Percentiles rank a stretch among this genome's conserved stretches.
These are phyloP conservation scores for Streptopelia turtur DNA, from an alignment of 2,797 vertebrate genomes.

Conservation along the genomic window DNA sequence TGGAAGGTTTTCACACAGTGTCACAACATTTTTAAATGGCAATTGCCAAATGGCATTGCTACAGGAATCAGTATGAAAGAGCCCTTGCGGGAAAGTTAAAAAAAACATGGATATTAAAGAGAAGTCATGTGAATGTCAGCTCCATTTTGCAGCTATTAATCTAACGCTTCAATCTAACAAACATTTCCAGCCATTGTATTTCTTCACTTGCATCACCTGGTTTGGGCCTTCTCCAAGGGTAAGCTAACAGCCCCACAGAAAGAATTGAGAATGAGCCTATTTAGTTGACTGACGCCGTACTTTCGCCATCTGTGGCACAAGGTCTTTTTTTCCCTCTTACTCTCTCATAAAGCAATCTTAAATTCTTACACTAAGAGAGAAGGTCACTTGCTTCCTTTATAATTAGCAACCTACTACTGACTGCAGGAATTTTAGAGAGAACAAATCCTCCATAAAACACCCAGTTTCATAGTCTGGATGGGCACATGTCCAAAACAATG, in stretches of 20 bases:
- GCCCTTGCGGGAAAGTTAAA: not conserved
- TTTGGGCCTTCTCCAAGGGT: not conserved
- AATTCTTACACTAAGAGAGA: not conserved
- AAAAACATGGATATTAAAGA: not conserved
- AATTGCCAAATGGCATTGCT: not conserved
- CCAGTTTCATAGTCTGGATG: not conserved
- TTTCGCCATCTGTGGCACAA: not conserved
- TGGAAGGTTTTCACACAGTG: constrained; percentile 12
- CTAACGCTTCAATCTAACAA: not conserved
- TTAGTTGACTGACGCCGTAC: not conserved
- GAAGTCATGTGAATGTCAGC: not conserved
- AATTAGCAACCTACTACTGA: constrained; percentile 11
- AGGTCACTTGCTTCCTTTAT: not conserved
- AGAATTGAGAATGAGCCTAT: not conserved
- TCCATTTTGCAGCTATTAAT: not conserved
- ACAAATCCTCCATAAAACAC: not conserved
- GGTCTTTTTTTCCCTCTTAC: not conserved
- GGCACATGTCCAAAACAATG: not conserved
- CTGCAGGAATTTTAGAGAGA: constrained; percentile 6
- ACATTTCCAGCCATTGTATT: not conserved
- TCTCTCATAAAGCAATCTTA: not conserved
- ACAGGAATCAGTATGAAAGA: not conserved
- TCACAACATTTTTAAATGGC: not conserved
- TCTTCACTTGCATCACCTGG: not conserved
- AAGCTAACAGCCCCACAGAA: not conserved